These are phyloP conservation scores for Cyanoderma ruficeps DNA, from an alignment of 2,113 vertebrate species.

Conservation along the genomic window DNA sequence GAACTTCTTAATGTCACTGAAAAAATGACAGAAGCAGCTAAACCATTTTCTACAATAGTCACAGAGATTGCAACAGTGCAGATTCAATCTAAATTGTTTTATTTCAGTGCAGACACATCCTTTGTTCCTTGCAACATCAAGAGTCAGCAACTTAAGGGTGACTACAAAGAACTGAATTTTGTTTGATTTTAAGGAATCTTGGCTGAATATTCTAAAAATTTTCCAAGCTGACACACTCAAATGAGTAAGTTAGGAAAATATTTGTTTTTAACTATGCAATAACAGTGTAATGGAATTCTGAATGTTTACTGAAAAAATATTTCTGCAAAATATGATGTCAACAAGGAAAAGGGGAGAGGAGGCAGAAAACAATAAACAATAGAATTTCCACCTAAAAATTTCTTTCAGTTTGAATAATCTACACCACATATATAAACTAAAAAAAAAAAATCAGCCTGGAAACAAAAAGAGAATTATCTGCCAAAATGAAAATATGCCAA, in stretches of 20 bases:
- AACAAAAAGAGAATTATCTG: background rate
- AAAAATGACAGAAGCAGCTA: background rate
- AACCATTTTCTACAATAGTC: background rate
- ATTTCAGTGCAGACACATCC: background rate
- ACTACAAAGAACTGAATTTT: background rate
- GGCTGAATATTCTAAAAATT: background rate
- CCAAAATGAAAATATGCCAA: background rate
- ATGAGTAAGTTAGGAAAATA: background rate
- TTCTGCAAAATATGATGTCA: background rate
- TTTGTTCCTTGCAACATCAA: background rate
- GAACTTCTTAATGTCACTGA: background rate
- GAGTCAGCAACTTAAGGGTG: background rate
- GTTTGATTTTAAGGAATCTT: background rate
- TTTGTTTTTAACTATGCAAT: background rate
- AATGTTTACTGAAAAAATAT: background rate
- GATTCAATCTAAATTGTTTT: background rate
- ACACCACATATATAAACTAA: background rate
- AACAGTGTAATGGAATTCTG: background rate
- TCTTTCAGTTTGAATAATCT: background rate
- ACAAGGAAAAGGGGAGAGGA: accelerated
- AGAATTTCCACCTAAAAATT: background rate
- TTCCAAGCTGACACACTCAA: background rate
- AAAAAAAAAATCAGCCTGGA: background rate
- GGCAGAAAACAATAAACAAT: background rate
- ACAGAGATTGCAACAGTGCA: background rate